These are phyloP conservation scores for Papilio gigon DNA, from an alignment of 2,888 invertebrate genomes.

Conservation along the genomic window DNA sequence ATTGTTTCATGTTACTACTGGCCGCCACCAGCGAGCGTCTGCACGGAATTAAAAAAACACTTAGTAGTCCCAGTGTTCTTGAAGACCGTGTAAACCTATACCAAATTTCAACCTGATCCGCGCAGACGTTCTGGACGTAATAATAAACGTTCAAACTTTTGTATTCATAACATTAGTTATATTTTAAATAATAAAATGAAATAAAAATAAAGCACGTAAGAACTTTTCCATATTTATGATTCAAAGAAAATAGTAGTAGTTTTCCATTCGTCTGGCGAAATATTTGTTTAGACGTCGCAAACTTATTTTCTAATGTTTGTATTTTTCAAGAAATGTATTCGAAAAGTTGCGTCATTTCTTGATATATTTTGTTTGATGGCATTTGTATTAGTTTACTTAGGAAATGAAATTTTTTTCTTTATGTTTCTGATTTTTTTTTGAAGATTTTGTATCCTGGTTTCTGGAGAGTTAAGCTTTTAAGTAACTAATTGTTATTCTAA, in stretches of 20 bases:
- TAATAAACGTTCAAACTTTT: too few relatives aligned
- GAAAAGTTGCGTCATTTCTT: background rate
- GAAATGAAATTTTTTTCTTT: background rate
- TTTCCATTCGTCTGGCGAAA: background rate
- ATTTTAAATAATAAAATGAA: background rate
- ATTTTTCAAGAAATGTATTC: constrained; percentile 14
- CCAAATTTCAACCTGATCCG: too few relatives aligned
- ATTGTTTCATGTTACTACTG: too few relatives aligned
- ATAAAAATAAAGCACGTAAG: background rate
- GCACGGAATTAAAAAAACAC: too few relatives aligned
- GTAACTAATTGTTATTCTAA: too few relatives aligned
- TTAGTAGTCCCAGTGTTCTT: too few relatives aligned
- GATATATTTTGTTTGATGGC: background rate
- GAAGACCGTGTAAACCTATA: too few relatives aligned
- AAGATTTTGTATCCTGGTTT: too few relatives aligned
- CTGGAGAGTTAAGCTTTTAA: too few relatives aligned
- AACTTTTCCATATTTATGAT: background rate
- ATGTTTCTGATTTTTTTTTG: background rate
- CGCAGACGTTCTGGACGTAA: too few relatives aligned
- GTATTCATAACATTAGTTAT: too few relatives aligned
- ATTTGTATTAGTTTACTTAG: background rate
- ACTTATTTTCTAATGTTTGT: constrained; percentile 16
- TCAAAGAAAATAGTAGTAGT: constrained; percentile 10
- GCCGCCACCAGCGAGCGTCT: too few relatives aligned
- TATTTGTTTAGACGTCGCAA: constrained; percentile 6